Evolutionary conservation across 2,888 invertebrate genomes (phyloP), one percentile per base, ranked within the genome.

Genomic region (Dinocampus coccinellae): DNA sequence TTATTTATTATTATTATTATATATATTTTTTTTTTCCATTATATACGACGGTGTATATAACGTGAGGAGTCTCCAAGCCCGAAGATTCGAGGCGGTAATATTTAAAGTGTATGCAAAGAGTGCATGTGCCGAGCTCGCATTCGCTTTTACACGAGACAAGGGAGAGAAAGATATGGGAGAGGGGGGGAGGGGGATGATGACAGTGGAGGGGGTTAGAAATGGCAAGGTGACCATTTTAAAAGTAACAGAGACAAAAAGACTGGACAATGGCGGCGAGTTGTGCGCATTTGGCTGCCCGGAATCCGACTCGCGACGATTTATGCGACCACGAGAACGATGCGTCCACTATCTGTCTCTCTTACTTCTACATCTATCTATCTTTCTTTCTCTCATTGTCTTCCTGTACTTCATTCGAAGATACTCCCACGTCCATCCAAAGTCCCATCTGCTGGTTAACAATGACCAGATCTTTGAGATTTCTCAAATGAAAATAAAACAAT

Each of bases 31-130:
- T n/a, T n/a, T n/a, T n/a, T n/a, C n/a, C n/a, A n/a, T n/a, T n/a
- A n/a, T n/a, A n/a, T n/a, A n/a, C n/a, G n/a, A n/a, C n/a, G n/a
- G n/a, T n/a, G n/a, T n/a, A n/a, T n/a, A n/a, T n/a, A n/a, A n/a
- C n/a, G 70, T 67, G 70, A 20, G 20, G 24, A 67, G 67, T 63
- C 61, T 55, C 70, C 55, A 70, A 55, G 71, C 74, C n/a, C n/a
- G n/a, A 77, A 77, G 72, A 71, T 76, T 72, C 77, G 72, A 73
- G 79, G 78, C 82, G 80, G 80, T 78, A 81, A 83, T 84, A 84
- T 85, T 85, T 85, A 83, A 85, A 84, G 81, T 79, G 80, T 83
- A 83, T 85, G 84, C 83, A 85, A 84, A 83, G 82, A 84, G 83
- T 81, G 79, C 79, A 81, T 75, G 77, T 77, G 73, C n/a, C 74